Evolutionary conservation across 2,888 invertebrate genomes (phyloP).

Genomic region (Achlya flavicornis): DNA sequence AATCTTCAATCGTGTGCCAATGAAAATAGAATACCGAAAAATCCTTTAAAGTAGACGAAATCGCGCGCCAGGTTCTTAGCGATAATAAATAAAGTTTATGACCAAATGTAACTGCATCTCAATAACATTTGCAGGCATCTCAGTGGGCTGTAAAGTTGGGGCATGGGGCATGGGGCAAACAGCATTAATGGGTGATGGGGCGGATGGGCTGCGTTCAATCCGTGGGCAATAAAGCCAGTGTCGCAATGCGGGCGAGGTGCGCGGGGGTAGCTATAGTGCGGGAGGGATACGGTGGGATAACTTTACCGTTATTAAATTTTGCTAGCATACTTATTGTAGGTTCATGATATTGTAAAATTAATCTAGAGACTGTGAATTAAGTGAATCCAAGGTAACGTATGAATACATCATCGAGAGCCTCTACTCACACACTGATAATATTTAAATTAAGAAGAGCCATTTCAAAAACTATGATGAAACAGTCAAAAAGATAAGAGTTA

Average conservation of each 20-base stretch:
- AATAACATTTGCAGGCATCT: slow-evolving; percentile 7
- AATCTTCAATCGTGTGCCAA: neutral
- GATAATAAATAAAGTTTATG: slow-evolving; percentile 2
- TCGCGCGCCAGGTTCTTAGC: neutral
- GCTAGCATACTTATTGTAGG: no score
- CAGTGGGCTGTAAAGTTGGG: slow-evolving; percentile 4
- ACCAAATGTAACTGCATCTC: slow-evolving; percentile 4
- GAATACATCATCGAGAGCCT: no score
- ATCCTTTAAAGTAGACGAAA: neutral
- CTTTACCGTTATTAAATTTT: neutral
- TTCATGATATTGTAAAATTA: no score
- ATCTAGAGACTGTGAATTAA: no score
- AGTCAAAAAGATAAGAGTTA: no score
- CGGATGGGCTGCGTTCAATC: neutral
- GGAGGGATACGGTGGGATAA: neutral
- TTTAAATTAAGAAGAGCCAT: no score
- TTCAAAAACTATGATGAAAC: no score
- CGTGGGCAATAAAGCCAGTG: slow-evolving; percentile 27
- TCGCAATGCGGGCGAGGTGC: slow-evolving; percentile 32
- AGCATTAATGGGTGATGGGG: slow-evolving; percentile 7
- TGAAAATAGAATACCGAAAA: slow-evolving; percentile 2
- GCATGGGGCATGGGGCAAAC: slow-evolving; percentile 5
- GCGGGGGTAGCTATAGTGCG: neutral
- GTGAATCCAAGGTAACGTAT: no score
- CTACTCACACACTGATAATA: no score